phyloP scores from a whole-genome alignment of 37 sponge, comb jelly and placozoan species.

The Petrosia ficiformis region DNA sequence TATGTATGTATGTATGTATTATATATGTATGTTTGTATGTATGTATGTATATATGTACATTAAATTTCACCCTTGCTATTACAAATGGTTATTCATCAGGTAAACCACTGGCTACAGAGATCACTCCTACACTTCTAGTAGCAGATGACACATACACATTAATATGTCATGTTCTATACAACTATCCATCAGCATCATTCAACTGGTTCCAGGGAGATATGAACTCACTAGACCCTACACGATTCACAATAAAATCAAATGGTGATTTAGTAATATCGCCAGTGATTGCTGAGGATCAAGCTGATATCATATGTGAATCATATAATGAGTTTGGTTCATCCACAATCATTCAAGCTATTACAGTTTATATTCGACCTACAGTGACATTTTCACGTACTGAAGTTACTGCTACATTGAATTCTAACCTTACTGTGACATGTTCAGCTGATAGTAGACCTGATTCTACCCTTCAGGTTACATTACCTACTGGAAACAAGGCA shows the following conservation, averaged over 20 bases:
- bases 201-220: slow-evolving; percentile 18
- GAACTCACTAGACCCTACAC: background rate
- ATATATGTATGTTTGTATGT: too few species aligned
- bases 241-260: background rate
- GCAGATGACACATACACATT: slow-evolving; percentile 2
- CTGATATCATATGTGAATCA: slow-evolving; percentile 18
- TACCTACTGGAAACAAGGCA: background rate
- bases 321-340: slow-evolving; percentile 39
- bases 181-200: slow-evolving; percentile 27
- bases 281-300: slow-evolving; percentile 27
- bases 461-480: slow-evolving; percentile 19
- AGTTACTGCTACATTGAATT: slow-evolving; percentile 7
- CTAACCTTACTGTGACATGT: slow-evolving; percentile 11
- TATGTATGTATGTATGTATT: too few species aligned
- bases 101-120: slow-evolving; percentile 25
- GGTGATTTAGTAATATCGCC: slow-evolving; percentile 12
- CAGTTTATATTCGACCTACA: slow-evolving; percentile 37
- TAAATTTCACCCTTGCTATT: background rate
- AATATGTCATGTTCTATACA: slow-evolving; percentile 26
- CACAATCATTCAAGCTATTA: background rate
- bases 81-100: slow-evolving; percentile 15
- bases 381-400: background rate
- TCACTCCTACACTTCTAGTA: slow-evolving; percentile 30
- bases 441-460: slow-evolving; percentile 19
- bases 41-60: background rate